Conservation (phyloP, 2,113 vertebrate species). For the Oreocharis arfaki region DNA sequence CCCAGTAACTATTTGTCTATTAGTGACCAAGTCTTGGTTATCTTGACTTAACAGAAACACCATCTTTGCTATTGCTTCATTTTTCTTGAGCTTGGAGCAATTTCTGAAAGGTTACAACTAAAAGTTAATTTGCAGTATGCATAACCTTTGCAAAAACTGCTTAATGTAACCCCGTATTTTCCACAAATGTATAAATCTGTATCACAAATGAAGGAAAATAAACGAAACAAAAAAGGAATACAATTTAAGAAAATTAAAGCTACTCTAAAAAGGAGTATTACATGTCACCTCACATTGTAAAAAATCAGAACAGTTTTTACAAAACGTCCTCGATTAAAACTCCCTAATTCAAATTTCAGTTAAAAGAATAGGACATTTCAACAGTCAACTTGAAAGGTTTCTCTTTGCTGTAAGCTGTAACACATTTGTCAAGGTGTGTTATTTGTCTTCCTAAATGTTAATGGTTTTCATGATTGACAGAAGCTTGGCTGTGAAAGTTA, state of each 20-base stretch:
- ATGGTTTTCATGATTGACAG: slow-evolving; percentile 1
- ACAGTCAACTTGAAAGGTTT: background rate
- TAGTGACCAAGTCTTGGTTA: background rate
- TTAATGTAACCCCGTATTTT: background rate
- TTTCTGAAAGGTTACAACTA: background rate
- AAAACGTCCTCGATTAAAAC: background rate
- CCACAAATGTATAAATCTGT: background rate
- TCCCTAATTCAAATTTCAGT: slow-evolving; percentile 6
- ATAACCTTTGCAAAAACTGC: background rate
- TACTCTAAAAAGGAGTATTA: background rate
- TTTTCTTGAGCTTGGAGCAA: background rate
- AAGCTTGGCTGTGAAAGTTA: background rate
- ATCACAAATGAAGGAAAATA: background rate
- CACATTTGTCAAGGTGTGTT: background rate
- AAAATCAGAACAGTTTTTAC: background rate
- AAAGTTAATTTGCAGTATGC: background rate
- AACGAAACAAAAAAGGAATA: background rate
- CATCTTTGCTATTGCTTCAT: background rate
- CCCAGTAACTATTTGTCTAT: background rate
- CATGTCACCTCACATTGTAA: background rate
- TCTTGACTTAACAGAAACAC: background rate
- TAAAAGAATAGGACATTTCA: slow-evolving; percentile 11
- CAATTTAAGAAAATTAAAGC: background rate
- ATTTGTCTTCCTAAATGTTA: slow-evolving; percentile 30
- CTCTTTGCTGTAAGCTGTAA: background rate